Evolutionary conservation across 2,888 invertebrate genomes (phyloP).

Genomic region (Agriopis leucophaearia): DNA sequence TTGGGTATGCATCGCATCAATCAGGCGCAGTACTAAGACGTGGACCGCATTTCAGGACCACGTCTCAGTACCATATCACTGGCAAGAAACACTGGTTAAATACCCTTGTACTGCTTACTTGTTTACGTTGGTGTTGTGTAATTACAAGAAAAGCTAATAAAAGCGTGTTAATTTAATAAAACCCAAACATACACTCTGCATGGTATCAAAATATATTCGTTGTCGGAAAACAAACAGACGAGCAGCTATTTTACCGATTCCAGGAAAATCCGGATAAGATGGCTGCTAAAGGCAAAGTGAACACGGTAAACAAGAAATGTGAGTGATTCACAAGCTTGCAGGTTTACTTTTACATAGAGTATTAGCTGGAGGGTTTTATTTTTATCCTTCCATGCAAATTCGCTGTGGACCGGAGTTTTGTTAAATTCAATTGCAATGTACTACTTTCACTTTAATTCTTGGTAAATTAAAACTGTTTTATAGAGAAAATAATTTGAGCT

Average conservation of each 20-base stretch:
- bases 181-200: not conserved
- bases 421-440: slow-evolving; percentile 6
- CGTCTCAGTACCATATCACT: no score
- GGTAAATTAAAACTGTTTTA: not conserved
- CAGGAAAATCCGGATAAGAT: slow-evolving; percentile 41
- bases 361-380: slow-evolving; percentile 9
- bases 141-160: no score
- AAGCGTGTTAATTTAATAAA: no score
- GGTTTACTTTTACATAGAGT: slow-evolving; percentile 39
- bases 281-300: slow-evolving; percentile 41
- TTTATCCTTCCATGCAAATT: slow-evolving; percentile 14
- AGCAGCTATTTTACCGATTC: slow-evolving; percentile 28
- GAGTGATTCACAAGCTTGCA: slow-evolving; percentile 41
- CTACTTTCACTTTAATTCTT: slow-evolving; percentile 1
- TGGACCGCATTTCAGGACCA: no score
- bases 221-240: slow-evolving; percentile 35
- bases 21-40: no score
- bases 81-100: no score
- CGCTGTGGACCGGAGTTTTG: not conserved
- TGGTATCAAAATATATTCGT: slow-evolving; percentile 26
- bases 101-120: no score
- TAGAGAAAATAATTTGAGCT: not conserved
- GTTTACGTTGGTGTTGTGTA: no score
- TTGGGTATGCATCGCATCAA: no score
- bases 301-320: slow-evolving; percentile 43